Conservation (phyloP, 2,888 invertebrate species). For the Latrodectus hesperus region DNA sequence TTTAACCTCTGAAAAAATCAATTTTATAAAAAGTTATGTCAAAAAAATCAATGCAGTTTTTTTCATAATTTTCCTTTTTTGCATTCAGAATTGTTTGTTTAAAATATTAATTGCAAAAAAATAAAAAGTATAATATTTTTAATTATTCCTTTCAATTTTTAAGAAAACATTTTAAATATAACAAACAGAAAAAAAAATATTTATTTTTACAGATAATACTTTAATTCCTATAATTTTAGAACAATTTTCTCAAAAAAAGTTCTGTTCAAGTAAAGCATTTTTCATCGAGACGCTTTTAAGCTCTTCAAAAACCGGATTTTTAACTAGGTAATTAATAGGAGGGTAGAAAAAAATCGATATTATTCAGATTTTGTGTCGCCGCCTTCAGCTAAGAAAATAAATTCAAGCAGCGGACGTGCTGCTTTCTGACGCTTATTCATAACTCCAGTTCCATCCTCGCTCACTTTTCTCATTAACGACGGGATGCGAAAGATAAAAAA, state of each 20-base stretch:
- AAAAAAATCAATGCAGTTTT: background rate
- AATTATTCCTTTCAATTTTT: background rate
- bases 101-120: background rate
- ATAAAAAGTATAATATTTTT: background rate
- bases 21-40: too few relatives aligned
- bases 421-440: background rate
- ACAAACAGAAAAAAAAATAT: too few relatives aligned
- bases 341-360: background rate
- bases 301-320: background rate
- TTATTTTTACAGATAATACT: too few relatives aligned
- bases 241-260: too few relatives aligned
- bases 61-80: background rate
- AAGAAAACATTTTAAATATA: too few relatives aligned
- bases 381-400: background rate
- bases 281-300: too few relatives aligned
- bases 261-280: too few relatives aligned
- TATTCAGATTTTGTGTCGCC: background rate
- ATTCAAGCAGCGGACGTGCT: background rate
- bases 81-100: background rate
- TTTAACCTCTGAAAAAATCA: too few relatives aligned
- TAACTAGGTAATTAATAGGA: background rate
- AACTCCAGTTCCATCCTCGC: background rate
- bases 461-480: background rate
- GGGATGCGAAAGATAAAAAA: background rate
- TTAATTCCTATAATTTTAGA: too few relatives aligned